A percentile compares a stretch with the other conserved stretches of the same genome.
phyloP scores from a whole-genome alignment of 2,888 invertebrate species.

The Drosophila buzzatii region DNA sequence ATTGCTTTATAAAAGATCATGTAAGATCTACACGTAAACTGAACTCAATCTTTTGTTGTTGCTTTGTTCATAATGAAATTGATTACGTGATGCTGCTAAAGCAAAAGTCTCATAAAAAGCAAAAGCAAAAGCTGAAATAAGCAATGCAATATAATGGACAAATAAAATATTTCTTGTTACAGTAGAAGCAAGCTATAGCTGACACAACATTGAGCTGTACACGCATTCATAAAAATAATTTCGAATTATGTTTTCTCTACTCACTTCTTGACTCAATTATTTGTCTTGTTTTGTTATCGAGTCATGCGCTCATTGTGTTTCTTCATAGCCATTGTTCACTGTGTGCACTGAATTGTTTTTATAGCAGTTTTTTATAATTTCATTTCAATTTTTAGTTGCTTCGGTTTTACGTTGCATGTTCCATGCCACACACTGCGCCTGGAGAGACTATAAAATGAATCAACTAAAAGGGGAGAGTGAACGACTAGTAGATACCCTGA shows the following conservation, averaged over 20 bases:
- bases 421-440: constrained; percentile 41
- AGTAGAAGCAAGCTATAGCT: constrained; percentile 19
- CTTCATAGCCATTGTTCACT: constrained; percentile 21
- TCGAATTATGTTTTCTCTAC: not conserved
- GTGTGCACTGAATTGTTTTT: constrained; percentile 45
- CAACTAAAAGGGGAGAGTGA: constrained; percentile 8
- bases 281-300: not conserved
- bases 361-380: constrained; percentile 49
- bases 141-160: constrained; percentile 39
- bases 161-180: constrained; percentile 37
- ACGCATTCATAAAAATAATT: not conserved
- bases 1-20: constrained; percentile 15
- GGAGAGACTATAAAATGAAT: constrained; percentile 45
- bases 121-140: constrained; percentile 27
- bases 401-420: constrained; percentile 47
- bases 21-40: constrained; percentile 32
- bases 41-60: constrained; percentile 36
- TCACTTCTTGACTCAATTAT: not conserved
- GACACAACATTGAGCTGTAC: not conserved
- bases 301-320: not conserved
- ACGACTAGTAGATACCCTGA: not conserved
- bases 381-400: constrained; percentile 33
- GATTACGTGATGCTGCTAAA: constrained; percentile 66
- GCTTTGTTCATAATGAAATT: constrained; percentile 55
- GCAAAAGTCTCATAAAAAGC: constrained; percentile 48